Conservation (phyloP, 1,140 invertebrate species). For the Hetaerina americana region DNA sequence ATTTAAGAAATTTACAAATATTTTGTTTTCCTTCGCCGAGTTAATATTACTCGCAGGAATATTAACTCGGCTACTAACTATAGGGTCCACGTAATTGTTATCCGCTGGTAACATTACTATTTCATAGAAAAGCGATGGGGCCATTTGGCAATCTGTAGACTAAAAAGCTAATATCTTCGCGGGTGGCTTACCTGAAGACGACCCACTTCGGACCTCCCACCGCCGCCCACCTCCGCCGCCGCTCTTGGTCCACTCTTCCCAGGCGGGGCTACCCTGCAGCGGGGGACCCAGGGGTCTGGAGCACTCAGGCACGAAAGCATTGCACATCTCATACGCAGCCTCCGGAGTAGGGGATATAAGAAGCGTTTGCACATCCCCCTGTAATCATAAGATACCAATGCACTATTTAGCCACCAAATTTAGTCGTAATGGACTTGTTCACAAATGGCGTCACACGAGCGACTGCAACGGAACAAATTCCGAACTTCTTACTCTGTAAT, state of each 20-base stretch:
- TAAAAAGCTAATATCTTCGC: too few relatives aligned
- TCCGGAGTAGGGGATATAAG: slow-evolving; percentile 57
- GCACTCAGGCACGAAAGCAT: not conserved
- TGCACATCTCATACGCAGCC: slow-evolving; percentile 65
- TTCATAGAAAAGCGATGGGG: too few relatives aligned
- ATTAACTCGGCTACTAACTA: too few relatives aligned
- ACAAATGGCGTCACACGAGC: too few relatives aligned
- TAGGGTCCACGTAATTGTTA: too few relatives aligned
- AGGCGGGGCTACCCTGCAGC: not conserved
- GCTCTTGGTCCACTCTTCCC: not conserved
- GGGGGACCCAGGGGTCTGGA: not conserved
- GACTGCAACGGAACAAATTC: too few relatives aligned
- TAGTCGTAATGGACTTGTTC: not conserved
- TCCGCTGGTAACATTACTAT: too few relatives aligned
- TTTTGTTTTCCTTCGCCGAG: too few relatives aligned
- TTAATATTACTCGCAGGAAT: too few relatives aligned
- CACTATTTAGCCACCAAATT: not conserved
- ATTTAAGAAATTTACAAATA: too few relatives aligned
- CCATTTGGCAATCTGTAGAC: too few relatives aligned
- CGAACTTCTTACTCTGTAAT: too few relatives aligned
- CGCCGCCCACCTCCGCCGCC: not conserved
- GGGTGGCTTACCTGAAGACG: not conserved
- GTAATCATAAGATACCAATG: not conserved
- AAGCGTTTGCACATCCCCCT: slow-evolving; percentile 68
- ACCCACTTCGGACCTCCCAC: not conserved